phyloP scores from a whole-genome alignment of 2,888 invertebrate species.

The Alcis repandata region DNA sequence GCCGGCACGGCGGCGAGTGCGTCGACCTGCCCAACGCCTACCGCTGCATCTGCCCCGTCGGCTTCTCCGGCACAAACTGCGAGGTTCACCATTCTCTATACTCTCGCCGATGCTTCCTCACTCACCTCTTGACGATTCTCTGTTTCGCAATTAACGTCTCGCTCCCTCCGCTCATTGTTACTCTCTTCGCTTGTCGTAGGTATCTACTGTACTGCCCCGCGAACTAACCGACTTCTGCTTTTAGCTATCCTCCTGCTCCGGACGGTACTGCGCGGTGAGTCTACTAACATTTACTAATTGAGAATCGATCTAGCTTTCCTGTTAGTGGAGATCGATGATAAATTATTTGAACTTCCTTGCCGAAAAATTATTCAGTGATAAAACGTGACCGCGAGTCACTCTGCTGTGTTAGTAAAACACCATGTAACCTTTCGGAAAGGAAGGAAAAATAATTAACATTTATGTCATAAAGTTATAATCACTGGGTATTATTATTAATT shows the following conservation, averaged over 20 bases:
- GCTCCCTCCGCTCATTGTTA: neutral
- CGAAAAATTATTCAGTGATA: too few relatives aligned
- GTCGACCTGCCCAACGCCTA: conserved; percentile 94
- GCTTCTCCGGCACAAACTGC: conserved; percentile 94
- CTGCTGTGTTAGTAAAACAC: neutral
- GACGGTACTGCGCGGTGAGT: conserved; percentile 82
- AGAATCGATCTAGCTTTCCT: too few relatives aligned
- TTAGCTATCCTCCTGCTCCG: conserved; percentile 79
- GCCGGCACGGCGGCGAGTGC: conserved; percentile 96
- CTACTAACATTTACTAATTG: neutral
- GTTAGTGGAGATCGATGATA: too few relatives aligned
- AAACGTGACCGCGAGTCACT: too few relatives aligned
- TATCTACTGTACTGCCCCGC: conserved; percentile 43
- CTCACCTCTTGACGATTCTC: neutral
- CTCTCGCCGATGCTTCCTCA: too few relatives aligned
- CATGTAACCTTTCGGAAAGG: too few relatives aligned
- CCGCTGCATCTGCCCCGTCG: conserved; percentile 96
- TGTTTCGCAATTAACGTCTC: conserved; percentile 24
- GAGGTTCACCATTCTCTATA: conserved; percentile 87
- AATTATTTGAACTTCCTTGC: too few relatives aligned
- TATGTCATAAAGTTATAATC: too few relatives aligned
- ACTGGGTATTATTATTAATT: too few relatives aligned
- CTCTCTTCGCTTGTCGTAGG: conserved; percentile 2
- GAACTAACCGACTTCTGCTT: conserved; percentile 78
- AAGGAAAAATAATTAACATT: too few relatives aligned